Conservation (phyloP, 2,888 invertebrate species). For the Hyppa rectilinea region DNA sequence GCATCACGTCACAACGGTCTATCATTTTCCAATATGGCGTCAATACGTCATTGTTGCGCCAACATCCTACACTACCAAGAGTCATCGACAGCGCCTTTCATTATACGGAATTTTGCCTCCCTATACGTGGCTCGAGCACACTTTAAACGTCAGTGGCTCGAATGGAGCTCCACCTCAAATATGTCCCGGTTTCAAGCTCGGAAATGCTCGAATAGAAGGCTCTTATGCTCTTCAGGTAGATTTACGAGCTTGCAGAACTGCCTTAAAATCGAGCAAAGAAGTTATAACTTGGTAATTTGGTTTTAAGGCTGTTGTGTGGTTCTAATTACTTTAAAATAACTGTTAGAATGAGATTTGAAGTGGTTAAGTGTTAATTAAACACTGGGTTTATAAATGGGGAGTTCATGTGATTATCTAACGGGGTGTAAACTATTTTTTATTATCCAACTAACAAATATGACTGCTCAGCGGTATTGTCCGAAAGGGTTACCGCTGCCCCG, state of each 20-base stretch:
- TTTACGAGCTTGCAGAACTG: slow-evolving; percentile 24
- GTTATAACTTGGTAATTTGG: background rate
- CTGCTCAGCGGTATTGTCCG: too few species aligned
- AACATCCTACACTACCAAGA: slow-evolving; percentile 79
- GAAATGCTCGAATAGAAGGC: slow-evolving; percentile 40
- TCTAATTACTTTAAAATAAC: slow-evolving; percentile 30
- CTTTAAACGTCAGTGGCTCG: slow-evolving; percentile 53
- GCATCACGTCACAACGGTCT: background rate
- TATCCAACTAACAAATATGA: too few species aligned
- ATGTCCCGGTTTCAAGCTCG: slow-evolving; percentile 52
- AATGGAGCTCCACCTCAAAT: slow-evolving; percentile 54
- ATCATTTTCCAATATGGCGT: slow-evolving; percentile 55
- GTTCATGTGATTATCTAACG: slow-evolving; percentile 10
- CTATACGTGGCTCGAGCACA: slow-evolving; percentile 63
- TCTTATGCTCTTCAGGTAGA: slow-evolving; percentile 38
- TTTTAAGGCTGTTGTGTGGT: background rate
- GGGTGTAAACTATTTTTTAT: background rate
- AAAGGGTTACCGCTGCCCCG: too few species aligned
- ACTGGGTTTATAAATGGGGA: slow-evolving; percentile 1
- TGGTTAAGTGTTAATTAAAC: slow-evolving; percentile 17
- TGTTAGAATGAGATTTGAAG: background rate
- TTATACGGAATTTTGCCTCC: slow-evolving; percentile 73
- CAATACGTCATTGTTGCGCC: slow-evolving; percentile 78
- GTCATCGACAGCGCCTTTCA: slow-evolving; percentile 75
- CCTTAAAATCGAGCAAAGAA: background rate